Conservation (phyloP, 2,113 vertebrate genomes). For the Australoheros scitulus region DNA sequence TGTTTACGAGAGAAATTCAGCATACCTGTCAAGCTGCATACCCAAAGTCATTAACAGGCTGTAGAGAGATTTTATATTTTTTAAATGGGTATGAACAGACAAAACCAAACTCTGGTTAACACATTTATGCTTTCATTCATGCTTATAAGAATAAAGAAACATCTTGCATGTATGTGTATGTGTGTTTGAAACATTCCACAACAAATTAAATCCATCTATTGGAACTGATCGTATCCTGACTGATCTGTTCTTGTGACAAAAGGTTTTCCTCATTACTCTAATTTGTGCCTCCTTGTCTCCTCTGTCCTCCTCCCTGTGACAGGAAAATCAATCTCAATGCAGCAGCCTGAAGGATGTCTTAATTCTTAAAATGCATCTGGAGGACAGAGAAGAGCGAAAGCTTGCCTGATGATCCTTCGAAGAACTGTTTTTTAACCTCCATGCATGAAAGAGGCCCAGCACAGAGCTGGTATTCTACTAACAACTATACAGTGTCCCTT, state of each 20-base stretch:
- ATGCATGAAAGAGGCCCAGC: neutral
- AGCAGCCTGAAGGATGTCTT: neutral
- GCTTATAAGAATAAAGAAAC: neutral
- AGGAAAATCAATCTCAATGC: neutral
- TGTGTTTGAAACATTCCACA: too few relatives aligned
- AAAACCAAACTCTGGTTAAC: neutral
- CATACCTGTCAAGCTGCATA: too few relatives aligned
- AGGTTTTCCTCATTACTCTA: neutral
- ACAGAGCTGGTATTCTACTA: neutral
- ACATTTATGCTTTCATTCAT: neutral
- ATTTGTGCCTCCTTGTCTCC: neutral
- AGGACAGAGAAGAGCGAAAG: neutral
- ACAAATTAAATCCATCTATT: neutral
- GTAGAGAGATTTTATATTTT: neutral
- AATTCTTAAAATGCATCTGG: neutral
- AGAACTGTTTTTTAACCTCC: neutral
- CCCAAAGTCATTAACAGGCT: neutral
- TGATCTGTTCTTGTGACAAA: neutral
- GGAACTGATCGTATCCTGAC: neutral
- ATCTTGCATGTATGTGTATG: neutral
- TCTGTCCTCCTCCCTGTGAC: neutral
- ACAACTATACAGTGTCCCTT: too few relatives aligned
- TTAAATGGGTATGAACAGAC: neutral
- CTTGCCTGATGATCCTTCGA: neutral
- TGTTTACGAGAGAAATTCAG: conserved; percentile 4